Percentiles rank a stretch among this genome's conserved stretches.
Conservation (phyloP, 2,797 vertebrate genomes). For the Bradypodion pumilum region DNA sequence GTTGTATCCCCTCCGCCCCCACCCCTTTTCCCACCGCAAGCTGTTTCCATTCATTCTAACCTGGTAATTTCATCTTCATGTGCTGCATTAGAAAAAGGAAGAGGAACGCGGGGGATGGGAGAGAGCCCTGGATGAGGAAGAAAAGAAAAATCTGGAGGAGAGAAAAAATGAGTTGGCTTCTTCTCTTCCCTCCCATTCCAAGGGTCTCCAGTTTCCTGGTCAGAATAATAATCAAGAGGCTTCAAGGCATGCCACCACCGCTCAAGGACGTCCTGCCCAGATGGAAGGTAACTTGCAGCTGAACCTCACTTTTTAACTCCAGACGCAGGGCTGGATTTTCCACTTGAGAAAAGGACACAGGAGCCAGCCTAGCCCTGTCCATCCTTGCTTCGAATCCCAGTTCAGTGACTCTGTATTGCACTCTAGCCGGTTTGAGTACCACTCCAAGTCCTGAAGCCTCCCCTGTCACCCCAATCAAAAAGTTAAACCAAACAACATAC, state of each 20-base stretch:
- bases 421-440: neutral
- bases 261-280: slow-evolving; percentile 9
- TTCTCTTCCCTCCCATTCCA: neutral
- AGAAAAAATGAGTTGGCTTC: slow-evolving; percentile 25
- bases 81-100: neutral
- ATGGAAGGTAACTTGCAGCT: neutral
- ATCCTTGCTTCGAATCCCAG: neutral
- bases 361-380: neutral
- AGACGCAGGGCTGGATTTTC: neutral
- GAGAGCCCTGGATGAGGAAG: neutral
- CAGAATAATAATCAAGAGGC: slow-evolving; percentile 22
- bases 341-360: neutral
- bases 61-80: slow-evolving; percentile 42
- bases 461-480: too few relatives aligned
- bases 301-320: slow-evolving; percentile 3
- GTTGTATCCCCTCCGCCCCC: neutral
- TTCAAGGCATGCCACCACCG: neutral
- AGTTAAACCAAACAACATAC: too few relatives aligned
- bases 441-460: too few relatives aligned
- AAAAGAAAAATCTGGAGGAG: slow-evolving; percentile 24
- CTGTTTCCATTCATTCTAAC: slow-evolving; percentile 42
- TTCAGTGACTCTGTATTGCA: neutral
- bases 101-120: neutral
- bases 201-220: neutral
- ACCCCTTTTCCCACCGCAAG: neutral